Conservation (phyloP, 2,888 invertebrate species). For the Pogonocherus hispidulus region DNA sequence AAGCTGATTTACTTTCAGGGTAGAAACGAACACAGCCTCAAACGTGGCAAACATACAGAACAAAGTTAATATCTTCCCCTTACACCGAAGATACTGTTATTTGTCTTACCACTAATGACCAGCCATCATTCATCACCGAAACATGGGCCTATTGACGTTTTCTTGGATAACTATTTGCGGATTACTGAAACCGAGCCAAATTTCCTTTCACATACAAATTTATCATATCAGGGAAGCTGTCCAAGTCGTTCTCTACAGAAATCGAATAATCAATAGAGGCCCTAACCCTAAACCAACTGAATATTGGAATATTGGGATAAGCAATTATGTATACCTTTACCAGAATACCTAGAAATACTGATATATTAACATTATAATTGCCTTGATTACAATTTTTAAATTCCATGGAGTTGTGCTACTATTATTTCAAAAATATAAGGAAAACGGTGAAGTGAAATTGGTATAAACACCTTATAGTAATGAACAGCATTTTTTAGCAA, state of each 20-base stretch:
- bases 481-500: no score
- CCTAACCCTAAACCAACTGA: no score
- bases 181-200: neutral
- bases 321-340: no score
- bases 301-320: no score
- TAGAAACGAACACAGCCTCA: neutral
- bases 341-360: no score
- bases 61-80: constrained; percentile 1
- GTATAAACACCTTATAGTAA: no score
- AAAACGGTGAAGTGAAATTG: no score
- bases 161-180: constrained; percentile 9
- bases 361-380: no score
- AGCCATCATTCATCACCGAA: constrained; percentile 13
- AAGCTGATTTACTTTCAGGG: neutral
- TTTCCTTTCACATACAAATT: neutral
- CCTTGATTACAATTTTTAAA: no score
- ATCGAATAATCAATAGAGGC: constrained; percentile 1
- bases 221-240: neutral
- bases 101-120: constrained; percentile 13
- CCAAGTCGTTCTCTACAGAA: neutral
- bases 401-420: no score
- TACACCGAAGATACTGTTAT: neutral
- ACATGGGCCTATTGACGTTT: constrained; percentile 14
- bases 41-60: neutral
- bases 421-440: no score